These are phyloP conservation scores for Lampris incognitus DNA, from an alignment of 2,113 vertebrate species.

Conservation along the genomic window DNA sequence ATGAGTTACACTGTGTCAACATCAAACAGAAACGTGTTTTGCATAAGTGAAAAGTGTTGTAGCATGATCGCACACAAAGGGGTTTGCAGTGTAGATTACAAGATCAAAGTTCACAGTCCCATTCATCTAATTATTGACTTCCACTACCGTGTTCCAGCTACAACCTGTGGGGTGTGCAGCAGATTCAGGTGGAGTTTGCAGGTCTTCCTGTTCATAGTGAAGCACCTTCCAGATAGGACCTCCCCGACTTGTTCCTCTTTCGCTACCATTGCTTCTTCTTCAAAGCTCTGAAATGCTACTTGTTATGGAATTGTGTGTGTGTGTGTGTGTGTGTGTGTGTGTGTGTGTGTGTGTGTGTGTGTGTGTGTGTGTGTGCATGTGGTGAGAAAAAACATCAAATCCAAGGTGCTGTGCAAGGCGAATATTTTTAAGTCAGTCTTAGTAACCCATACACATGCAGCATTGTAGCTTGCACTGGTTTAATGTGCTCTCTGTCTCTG, in stretches of 20 bases:
- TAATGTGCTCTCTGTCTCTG: too few species aligned
- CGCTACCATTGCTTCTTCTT: neutral
- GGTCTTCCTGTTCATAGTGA: neutral
- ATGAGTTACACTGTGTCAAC: neutral
- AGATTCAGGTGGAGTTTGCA: neutral
- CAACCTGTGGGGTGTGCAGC: neutral
- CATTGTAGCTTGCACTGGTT: too few species aligned
- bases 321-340: neutral
- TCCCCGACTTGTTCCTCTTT: conserved; percentile 1
- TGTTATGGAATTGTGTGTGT: conserved; percentile 43
- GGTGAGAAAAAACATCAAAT: conserved; percentile 19
- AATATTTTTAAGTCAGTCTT: too few species aligned
- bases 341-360: neutral
- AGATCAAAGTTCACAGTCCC: neutral
- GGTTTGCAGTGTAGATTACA: neutral
- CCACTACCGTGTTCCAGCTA: neutral
- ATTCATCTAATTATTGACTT: neutral
- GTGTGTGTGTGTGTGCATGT: neutral
- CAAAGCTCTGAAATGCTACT: conserved; percentile 11
- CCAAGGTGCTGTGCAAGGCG: conserved; percentile 26
- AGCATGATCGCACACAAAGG: neutral
- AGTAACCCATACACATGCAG: too few species aligned
- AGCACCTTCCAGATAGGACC: neutral
- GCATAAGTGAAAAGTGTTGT: neutral
- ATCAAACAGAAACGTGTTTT: neutral